Evolutionary conservation across 2,888 invertebrate genomes (phyloP), one percentile per base, ranked within the genome.

Genomic region (Rhaphigaster nebulosa): DNA sequence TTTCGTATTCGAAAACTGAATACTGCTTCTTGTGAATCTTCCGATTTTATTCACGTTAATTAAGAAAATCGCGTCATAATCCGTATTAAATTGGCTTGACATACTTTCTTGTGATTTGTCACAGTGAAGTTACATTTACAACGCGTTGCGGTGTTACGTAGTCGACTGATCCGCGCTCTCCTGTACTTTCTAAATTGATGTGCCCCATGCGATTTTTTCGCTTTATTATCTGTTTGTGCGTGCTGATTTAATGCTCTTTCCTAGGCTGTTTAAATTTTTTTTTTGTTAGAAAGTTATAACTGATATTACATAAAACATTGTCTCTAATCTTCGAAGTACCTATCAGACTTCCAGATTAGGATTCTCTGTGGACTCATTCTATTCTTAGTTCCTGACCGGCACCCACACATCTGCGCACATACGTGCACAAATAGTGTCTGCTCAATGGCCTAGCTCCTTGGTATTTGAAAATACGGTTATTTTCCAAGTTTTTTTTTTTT

Each of bases 381-480:
- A 84, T 84, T 84, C 45, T 45, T 84, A 84, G 84, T 38, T 20
- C 10, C 38, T 76, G 70, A 76, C 20, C 70, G 34, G 70, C 84
- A 84, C 84, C 84, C 45, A 84, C 84, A 50, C 84, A 84, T 84
- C 84, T 50, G 84, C 84, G 84, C 84, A 84, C 84, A n/a, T 84
- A 84, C 26, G 45, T n/a, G 45, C 84, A 84, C 41, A 84, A 84
- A 84, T 50, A 84, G 70, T 38, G 70, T 10, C 38, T 76, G 34
- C 65, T 29, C 65, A 29, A 65, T 65, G 65, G 29, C 18, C 65
- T 18, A 65, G 65, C 65, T 29, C 29, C 65, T 2, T 18, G 29
- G 65, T 65, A 65, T 65, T 65, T 65, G 29, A 29, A 65, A 65
- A 65, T 29, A 65, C 15, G 65, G 65, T 65, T 6, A 38, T 38